A percentile compares a stretch with the other conserved stretches of the same genome.
phyloP scores from a whole-genome alignment of 2,113 vertebrate genomes.

The Pedetes capensis region DNA sequence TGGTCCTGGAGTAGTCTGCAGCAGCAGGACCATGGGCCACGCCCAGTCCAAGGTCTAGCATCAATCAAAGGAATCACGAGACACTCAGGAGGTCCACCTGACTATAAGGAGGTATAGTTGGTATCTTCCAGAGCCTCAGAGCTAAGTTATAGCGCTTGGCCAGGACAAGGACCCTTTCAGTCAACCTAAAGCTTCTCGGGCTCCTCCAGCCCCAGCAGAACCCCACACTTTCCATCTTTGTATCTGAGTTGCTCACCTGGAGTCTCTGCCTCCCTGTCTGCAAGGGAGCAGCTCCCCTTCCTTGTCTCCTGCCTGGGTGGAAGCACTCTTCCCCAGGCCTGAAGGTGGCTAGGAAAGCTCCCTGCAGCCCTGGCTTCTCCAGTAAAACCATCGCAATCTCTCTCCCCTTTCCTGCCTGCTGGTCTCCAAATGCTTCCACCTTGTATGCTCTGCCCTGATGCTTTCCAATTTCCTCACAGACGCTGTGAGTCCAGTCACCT shows the following conservation, averaged over 20 bases:
- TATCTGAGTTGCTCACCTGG: background rate
- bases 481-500: background rate
- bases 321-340: background rate
- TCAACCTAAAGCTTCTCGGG: fast-evolving
- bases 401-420: background rate
- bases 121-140: background rate
- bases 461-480: background rate
- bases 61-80: background rate
- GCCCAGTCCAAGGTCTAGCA: background rate
- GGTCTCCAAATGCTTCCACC: background rate
- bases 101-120: fast-evolving
- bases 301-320: background rate
- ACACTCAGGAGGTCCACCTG: background rate
- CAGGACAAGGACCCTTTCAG: background rate
- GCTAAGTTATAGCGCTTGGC: background rate
- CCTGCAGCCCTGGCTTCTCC: background rate
- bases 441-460: background rate
- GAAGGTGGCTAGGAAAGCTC: background rate
- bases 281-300: fast-evolving
- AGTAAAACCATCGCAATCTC: fast-evolving
- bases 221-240: background rate
- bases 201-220: background rate
- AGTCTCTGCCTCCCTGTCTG: background rate
- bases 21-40: too few species aligned
- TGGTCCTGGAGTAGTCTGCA: background rate